phyloP scores from a whole-genome alignment of 2,113 vertebrate species.

The Gopherus evgoodei region DNA sequence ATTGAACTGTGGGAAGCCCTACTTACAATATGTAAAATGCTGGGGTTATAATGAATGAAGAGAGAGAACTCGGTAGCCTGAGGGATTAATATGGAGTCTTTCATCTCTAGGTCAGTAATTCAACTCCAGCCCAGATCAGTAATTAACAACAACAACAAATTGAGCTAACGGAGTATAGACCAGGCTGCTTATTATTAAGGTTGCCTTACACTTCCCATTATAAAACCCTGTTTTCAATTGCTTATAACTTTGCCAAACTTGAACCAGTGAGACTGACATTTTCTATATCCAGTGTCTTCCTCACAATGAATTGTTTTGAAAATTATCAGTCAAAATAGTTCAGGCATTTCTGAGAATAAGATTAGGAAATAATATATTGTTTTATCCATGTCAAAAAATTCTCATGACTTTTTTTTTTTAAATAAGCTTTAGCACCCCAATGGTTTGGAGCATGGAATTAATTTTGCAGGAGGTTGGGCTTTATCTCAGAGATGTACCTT shows the following conservation, averaged over 20 bases:
- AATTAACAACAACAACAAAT: not conserved
- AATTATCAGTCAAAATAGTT: not conserved
- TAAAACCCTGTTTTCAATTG: not conserved
- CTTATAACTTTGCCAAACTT: not conserved
- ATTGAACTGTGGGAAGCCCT: conserved; percentile 39
- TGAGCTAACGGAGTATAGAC: not conserved
- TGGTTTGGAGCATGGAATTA: not conserved
- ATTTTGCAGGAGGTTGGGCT: not conserved
- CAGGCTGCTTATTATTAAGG: too few relatives aligned
- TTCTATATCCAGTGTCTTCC: not conserved
- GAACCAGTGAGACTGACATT: not conserved
- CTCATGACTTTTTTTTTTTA: not conserved
- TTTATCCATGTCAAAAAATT: not conserved
- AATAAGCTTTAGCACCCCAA: not conserved
- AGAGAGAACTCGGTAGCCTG: not conserved
- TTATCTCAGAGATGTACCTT: not conserved
- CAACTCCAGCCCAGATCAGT: not conserved
- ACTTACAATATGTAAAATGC: conserved; percentile 20
- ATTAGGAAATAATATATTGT: not conserved
- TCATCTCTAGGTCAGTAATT: not conserved
- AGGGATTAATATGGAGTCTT: not conserved
- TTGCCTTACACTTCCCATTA: not conserved
- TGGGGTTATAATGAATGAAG: not conserved
- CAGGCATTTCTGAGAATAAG: not conserved
- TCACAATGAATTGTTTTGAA: not conserved